Conservation (phyloP, 1,140 invertebrate species). For the Drosophila mayri region DNA sequence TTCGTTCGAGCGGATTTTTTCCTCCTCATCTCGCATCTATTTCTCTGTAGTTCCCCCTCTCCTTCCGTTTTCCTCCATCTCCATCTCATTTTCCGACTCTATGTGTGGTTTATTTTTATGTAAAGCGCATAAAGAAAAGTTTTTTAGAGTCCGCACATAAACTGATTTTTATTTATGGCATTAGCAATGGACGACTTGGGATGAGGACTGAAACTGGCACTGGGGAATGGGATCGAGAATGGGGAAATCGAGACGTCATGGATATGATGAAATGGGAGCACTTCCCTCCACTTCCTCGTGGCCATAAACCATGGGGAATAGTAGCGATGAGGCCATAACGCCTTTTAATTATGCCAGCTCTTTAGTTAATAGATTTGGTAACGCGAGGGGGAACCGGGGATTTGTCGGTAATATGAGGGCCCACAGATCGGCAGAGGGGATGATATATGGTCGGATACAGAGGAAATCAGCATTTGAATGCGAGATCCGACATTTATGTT, state of each 20-base stretch:
- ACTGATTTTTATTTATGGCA: slow-evolving; percentile 80
- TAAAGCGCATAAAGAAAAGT: slow-evolving; percentile 81
- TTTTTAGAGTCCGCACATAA: slow-evolving; percentile 80
- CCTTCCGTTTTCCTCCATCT: slow-evolving; percentile 1
- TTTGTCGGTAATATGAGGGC: slow-evolving; percentile 55
- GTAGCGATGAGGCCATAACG: slow-evolving; percentile 64
- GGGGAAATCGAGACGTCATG: slow-evolving; percentile 76
- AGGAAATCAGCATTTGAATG: slow-evolving; percentile 71
- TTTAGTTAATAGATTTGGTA: slow-evolving; percentile 81
- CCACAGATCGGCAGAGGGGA: neutral
- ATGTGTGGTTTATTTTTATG: slow-evolving; percentile 76
- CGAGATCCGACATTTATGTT: slow-evolving; percentile 71
- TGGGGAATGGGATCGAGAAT: slow-evolving; percentile 22
- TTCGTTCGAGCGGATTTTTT: slow-evolving; percentile 71
- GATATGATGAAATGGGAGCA: slow-evolving; percentile 75
- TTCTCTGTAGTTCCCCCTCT: neutral
- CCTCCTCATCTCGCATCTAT: slow-evolving; percentile 33
- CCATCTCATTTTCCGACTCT: slow-evolving; percentile 40
- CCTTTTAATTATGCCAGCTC: slow-evolving; percentile 80
- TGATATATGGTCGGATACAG: slow-evolving; percentile 50
- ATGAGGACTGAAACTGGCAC: slow-evolving; percentile 32
- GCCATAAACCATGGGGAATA: slow-evolving; percentile 19
- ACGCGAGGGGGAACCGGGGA: slow-evolving; percentile 52
- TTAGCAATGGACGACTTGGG: slow-evolving; percentile 45
- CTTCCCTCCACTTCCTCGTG: slow-evolving; percentile 20